Base-by-base conservation (phyloP, 1,140 invertebrate genomes). In the Camponotus pennsylvanicus region DNA sequence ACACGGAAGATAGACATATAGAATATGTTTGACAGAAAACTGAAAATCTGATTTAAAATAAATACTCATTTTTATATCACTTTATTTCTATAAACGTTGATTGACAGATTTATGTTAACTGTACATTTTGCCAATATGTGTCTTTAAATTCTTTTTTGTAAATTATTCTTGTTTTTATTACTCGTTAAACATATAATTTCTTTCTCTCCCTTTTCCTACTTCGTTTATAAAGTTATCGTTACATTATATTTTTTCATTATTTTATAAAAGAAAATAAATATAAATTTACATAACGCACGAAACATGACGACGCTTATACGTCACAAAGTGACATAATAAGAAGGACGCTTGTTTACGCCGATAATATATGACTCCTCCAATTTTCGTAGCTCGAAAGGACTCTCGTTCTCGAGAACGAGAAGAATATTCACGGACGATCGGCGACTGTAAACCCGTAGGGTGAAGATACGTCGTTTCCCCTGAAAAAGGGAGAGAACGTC, bases 291-390 rank as follows among this genome's bases (percentile, higher is more conserved):
- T 15, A 11, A 69, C 32, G 40, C 27, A 34, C 40, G 27, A 11
- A 32, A 67, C 27, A 45, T 45, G 69, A 77, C 63, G 42, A n/a
- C 18, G 34, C 64, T 76, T 45, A 76, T 85, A 49, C 42, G 52
- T 75, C 32, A 21, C 34, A 59, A 80, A 80, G 69, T 86, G 59
- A 40, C 32, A 45, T 34, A 32, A 34, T 21, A 7, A 18, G 9
- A 76, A 49, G 59, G 73, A 55, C 49, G 34, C 37, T 70, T 57
- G 66, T 52, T 15, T 61, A 73, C 52, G 52, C 75, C 87, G 84
- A 89, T 89, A 86, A 83, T 87, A 11, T 73, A 73, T 76, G 88
- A 86, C 71, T 67, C 55, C 42, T 86, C 88, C 70, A 89, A 89
- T 86, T 89, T 83, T 86, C 78, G 71, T 80, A 18, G 61, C 57